These are phyloP conservation scores for Marasmarcha lunaedactyla DNA, from an alignment of 2,888 invertebrate species.

Conservation along the genomic window DNA sequence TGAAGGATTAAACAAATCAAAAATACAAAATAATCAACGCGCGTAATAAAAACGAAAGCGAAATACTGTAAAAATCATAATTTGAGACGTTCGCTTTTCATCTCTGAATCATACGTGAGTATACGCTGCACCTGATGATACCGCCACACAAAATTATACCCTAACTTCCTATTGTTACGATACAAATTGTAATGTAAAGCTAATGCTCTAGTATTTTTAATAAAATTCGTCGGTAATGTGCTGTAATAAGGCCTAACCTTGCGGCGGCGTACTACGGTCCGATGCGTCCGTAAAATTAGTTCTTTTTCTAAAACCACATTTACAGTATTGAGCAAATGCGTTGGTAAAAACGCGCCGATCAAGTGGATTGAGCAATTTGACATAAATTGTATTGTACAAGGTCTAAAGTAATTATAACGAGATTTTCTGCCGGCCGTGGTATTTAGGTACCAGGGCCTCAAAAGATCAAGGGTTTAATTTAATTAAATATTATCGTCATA, in stretches of 20 bases:
- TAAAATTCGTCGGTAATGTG: neutral
- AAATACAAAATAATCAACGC: no score
- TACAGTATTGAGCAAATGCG: constrained; percentile 1
- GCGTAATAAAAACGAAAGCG: constrained; percentile 29
- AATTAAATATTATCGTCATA: no score
- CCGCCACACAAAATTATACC: neutral
- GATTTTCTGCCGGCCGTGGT: neutral
- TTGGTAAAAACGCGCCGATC: constrained; percentile 4
- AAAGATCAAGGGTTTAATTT: neutral
- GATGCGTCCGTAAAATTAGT: neutral
- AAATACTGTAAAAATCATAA: constrained; percentile 22
- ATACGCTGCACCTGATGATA: neutral
- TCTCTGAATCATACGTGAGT: constrained; percentile 22
- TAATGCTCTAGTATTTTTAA: neutral
- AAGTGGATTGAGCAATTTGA: neutral
- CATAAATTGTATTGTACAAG: neutral
- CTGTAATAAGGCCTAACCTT: constrained; percentile 1
- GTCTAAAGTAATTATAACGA: neutral
- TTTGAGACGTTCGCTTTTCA: constrained; percentile 18
- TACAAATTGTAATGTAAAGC: no score
- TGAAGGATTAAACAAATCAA: no score
- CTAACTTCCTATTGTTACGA: no score
- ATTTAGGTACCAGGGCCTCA: neutral
- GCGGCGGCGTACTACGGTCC: neutral
- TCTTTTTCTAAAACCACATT: neutral